Evolutionary conservation across 1,140 invertebrate species (phyloP).

Genomic region (Drosophila rufa): DNA sequence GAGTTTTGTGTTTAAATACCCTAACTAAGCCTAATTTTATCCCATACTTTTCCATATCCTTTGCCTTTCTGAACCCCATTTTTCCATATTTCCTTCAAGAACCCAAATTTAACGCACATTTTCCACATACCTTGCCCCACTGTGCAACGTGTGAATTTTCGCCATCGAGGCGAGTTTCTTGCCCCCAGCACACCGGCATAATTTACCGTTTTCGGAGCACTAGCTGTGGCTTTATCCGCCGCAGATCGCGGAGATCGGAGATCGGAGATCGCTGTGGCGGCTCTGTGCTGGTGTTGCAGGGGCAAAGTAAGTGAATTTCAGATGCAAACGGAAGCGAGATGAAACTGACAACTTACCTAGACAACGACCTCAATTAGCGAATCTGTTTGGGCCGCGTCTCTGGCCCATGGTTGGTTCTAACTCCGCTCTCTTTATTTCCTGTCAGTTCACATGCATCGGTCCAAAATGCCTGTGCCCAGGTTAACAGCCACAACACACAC

Average conservation of each 20-base stretch:
- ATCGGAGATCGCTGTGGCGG: slow-evolving; percentile 13
- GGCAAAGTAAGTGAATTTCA: slow-evolving; percentile 18
- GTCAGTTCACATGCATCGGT: slow-evolving; percentile 75
- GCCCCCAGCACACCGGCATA: slow-evolving; percentile 67
- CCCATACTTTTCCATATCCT: neutral
- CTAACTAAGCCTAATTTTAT: neutral
- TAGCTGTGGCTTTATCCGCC: slow-evolving; percentile 30
- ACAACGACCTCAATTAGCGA: slow-evolving; percentile 78
- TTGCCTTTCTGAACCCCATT: neutral
- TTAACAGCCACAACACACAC: slow-evolving; percentile 29
- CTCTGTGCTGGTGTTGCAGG: slow-evolving; percentile 11
- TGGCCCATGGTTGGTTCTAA: slow-evolving; percentile 72
- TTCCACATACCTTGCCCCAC: slow-evolving; percentile 12
- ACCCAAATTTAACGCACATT: neutral
- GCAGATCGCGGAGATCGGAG: slow-evolving; percentile 22
- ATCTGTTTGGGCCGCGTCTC: slow-evolving; percentile 58
- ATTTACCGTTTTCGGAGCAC: slow-evolving; percentile 72
- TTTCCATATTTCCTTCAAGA: neutral
- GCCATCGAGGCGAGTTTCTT: slow-evolving; percentile 22
- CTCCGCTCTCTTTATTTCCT: slow-evolving; percentile 67
- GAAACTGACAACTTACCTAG: slow-evolving; percentile 70
- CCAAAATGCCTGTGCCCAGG: slow-evolving; percentile 33
- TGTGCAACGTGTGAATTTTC: slow-evolving; percentile 48
- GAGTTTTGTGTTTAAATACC: neutral
- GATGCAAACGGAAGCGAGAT: slow-evolving; percentile 54